phyloP scores from a whole-genome alignment of 2,113 vertebrate species.

The Aphelocoma coerulescens region DNA sequence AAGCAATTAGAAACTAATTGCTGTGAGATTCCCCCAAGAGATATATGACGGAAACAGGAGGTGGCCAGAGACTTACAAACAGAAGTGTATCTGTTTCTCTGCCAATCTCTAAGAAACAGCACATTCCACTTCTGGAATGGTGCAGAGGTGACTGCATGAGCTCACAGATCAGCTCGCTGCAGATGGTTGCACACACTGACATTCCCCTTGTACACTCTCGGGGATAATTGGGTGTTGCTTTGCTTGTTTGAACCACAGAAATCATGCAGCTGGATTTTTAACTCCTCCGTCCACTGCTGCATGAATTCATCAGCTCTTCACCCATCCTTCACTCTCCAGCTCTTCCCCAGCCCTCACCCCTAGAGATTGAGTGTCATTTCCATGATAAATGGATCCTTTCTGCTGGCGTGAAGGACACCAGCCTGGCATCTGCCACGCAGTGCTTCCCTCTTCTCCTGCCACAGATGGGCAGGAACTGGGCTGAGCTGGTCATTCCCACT shows the following conservation, averaged over 20 bases:
- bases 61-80: neutral
- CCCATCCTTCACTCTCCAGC: neutral
- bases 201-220: neutral
- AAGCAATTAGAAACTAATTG: constrained; percentile 49
- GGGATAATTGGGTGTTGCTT: neutral
- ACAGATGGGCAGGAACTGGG: neutral
- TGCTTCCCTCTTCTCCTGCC: neutral
- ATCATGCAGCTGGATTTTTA: neutral
- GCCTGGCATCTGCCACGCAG: neutral
- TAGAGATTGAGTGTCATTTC: neutral
- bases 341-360: neutral
- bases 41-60: neutral
- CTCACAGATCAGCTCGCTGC: neutral
- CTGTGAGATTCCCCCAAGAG: neutral
- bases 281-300: neutral
- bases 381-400: neutral
- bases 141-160: neutral
- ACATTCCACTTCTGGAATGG: neutral
- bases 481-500: neutral
- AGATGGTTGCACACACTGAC: neutral
- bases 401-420: neutral
- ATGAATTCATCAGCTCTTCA: neutral
- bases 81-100: neutral
- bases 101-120: neutral
- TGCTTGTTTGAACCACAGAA: neutral